phyloP scores from a whole-genome alignment of 2,113 vertebrate genomes.

The Hippocampus guttulatus region DNA sequence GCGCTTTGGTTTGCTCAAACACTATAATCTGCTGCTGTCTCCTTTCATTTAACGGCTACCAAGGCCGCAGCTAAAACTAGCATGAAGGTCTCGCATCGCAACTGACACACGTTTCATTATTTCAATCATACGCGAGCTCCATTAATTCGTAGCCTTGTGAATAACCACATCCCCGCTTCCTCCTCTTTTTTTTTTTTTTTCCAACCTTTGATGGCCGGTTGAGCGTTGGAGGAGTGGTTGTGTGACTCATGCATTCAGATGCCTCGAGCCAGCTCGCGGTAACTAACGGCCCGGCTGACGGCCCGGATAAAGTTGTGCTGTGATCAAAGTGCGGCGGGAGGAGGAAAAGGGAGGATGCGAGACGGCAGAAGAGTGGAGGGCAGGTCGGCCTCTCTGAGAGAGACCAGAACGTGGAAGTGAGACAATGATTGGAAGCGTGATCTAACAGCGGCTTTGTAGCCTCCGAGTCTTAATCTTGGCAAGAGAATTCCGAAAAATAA shows the following conservation, averaged over 20 bases:
- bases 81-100: constrained; percentile 37
- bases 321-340: constrained; percentile 39
- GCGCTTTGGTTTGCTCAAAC: constrained; percentile 53
- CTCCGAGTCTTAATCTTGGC: neutral
- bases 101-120: constrained; percentile 39
- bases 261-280: constrained; percentile 27
- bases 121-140: constrained; percentile 34
- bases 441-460: constrained; percentile 1
- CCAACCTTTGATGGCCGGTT: neutral
- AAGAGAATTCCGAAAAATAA: neutral
- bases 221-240: constrained; percentile 44
- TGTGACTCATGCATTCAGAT: constrained; percentile 46
- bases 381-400: neutral
- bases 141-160: constrained; percentile 41
- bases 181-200: constrained; percentile 21
- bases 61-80: constrained; percentile 62
- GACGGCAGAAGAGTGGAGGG: neutral
- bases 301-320: constrained; percentile 33
- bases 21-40: constrained; percentile 68
- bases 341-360: neutral
- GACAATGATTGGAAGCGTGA: constrained; percentile 5
- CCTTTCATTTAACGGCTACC: constrained; percentile 45
- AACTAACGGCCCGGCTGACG: constrained; percentile 32
- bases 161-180: constrained; percentile 44
- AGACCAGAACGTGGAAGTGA: constrained; percentile 10